A percentile compares a stretch with the other conserved stretches of the same genome.
These are phyloP conservation scores for Ranitomeya variabilis DNA, from an alignment of 2,113 vertebrate genomes.

Conservation along the genomic window DNA sequence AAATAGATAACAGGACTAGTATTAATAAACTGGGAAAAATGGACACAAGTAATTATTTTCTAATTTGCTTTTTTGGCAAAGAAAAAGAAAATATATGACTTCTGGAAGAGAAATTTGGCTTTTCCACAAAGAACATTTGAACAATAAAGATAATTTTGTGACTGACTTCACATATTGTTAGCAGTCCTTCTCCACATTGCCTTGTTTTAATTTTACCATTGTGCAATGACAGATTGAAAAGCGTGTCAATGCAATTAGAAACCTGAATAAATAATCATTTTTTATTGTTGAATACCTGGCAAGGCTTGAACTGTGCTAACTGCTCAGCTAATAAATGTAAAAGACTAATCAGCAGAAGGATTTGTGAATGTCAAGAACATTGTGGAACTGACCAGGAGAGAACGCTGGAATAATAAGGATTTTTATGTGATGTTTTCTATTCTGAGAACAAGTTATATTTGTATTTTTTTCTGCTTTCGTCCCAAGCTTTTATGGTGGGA, in stretches of 20 bases:
- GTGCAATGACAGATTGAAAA: conserved; percentile 22
- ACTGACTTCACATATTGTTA: background rate
- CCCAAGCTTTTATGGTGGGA: background rate
- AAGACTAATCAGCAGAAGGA: conserved; percentile 11
- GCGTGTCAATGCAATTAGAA: conserved; percentile 25
- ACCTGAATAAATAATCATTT: conserved; percentile 61
- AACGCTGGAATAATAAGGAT: background rate
- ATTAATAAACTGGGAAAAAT: background rate
- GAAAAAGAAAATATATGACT: background rate
- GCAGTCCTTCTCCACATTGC: conserved; percentile 28
- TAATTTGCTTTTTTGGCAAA: background rate
- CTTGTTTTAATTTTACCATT: background rate
- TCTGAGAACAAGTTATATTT: background rate
- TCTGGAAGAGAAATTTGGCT: background rate
- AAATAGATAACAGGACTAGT: background rate
- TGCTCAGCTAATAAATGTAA: conserved; percentile 56
- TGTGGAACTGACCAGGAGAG: background rate
- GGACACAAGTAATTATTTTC: background rate
- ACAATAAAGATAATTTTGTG: conserved; percentile 21
- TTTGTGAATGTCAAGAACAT: conserved; percentile 14
- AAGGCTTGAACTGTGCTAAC: conserved; percentile 57
- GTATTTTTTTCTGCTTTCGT: background rate
- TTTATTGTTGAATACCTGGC: conserved; percentile 56
- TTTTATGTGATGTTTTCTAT: background rate
- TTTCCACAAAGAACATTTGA: background rate